Percentiles rank a stretch among this genome's conserved stretches.
Evolutionary conservation across 2,113 vertebrate species (phyloP).

Genomic region (Hemiprocne comata): DNA sequence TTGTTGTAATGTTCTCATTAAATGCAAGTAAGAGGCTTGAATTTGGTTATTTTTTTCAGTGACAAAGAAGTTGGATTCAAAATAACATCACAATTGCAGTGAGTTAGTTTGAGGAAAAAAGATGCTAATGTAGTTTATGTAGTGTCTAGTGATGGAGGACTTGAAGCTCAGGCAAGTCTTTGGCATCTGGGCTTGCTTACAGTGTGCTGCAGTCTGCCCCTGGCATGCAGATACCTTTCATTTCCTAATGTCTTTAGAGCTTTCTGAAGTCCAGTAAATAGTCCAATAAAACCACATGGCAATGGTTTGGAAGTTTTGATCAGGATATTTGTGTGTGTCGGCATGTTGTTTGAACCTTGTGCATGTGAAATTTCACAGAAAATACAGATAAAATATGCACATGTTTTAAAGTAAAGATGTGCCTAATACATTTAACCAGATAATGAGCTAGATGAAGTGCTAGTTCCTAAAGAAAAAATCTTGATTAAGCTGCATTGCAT

Average conservation of each 20-base stretch:
- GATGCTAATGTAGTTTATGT: background rate
- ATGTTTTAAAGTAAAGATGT: background rate
- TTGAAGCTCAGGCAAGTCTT: background rate
- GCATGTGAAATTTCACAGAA: background rate
- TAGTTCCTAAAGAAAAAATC: background rate
- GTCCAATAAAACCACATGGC: background rate
- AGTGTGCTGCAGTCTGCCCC: background rate
- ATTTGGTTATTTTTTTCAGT: background rate
- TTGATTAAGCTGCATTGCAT: background rate
- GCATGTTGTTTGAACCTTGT: background rate
- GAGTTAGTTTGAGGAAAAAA: background rate
- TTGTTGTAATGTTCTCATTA: background rate
- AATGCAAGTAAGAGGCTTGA: background rate
- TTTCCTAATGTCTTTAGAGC: background rate
- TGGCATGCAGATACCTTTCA: background rate
- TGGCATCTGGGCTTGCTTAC: background rate
- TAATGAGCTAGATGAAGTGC: background rate
- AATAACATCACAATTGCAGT: background rate
- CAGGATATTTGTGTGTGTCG: accelerated
- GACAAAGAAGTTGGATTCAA: background rate
- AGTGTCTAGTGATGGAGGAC: background rate
- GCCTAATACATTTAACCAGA: background rate
- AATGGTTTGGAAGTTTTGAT: background rate
- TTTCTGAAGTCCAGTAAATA: background rate
- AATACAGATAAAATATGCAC: background rate